Evolutionary conservation across 1,140 invertebrate genomes (phyloP).

Genomic region (Drosophila bocki): DNA sequence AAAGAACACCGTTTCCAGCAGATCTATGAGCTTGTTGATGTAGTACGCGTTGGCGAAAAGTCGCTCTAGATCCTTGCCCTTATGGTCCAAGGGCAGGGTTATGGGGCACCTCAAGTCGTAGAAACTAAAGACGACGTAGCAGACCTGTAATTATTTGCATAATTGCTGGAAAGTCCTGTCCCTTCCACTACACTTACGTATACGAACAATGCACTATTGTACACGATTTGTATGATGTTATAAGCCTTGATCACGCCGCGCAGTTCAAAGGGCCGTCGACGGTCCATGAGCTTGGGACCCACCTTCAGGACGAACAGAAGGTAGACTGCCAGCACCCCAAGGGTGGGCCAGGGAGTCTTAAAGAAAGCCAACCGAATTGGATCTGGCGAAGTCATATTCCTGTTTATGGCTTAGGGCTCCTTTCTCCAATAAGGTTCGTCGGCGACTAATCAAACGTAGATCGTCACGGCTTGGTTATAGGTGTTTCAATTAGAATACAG

Average conservation of each 20-base stretch:
- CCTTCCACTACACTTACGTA: background rate
- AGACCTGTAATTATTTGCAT: background rate
- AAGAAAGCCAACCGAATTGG: background rate
- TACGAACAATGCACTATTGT: background rate
- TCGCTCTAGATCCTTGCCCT: background rate
- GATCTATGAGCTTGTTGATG: background rate
- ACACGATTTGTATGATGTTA: slow-evolving; percentile 2
- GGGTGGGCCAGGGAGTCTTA: background rate
- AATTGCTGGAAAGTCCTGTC: background rate
- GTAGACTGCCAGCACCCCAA: background rate
- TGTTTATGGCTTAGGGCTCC: background rate
- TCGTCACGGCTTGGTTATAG: background rate
- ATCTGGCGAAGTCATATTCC: background rate
- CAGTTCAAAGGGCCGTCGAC: background rate
- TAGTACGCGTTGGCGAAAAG: background rate
- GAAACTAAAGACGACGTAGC: fast-evolving
- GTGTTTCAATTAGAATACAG: background rate
- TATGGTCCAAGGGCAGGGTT: background rate
- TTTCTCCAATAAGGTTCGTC: background rate
- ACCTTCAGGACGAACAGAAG: slow-evolving; percentile 1
- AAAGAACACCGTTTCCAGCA: slow-evolving; percentile 2
- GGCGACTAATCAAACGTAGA: background rate
- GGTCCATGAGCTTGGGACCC: slow-evolving; percentile 5
- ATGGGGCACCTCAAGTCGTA: background rate
- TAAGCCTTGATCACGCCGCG: slow-evolving; percentile 1